phyloP scores from a whole-genome alignment of 1,140 invertebrate species.

The Trachymyrmex septentrionalis region DNA sequence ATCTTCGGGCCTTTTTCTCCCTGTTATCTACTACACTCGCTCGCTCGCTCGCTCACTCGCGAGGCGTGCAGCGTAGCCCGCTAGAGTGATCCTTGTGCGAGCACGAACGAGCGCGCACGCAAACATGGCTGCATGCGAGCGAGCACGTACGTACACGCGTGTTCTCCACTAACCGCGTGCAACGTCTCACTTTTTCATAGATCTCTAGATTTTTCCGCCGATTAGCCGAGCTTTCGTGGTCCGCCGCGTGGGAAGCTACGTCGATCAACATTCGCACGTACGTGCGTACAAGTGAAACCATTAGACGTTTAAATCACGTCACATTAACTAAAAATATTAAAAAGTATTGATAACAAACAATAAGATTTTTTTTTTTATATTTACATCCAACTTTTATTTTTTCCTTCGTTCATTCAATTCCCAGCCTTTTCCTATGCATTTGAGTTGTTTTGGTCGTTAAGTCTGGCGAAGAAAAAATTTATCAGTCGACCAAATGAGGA shows the following conservation, averaged over 20 bases:
- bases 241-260: conserved; percentile 75
- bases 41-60: conserved; percentile 11
- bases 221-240: conserved; percentile 65
- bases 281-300: neutral
- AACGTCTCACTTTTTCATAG: conserved; percentile 66
- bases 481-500: neutral
- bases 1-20: conserved; percentile 74
- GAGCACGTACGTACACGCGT: conserved; percentile 4
- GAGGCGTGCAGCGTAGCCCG: conserved; percentile 36
- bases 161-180: conserved; percentile 20
- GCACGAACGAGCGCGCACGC: conserved; percentile 27
- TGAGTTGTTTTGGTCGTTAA: neutral
- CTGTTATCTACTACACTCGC: conserved; percentile 49
- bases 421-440: neutral
- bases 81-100: conserved; percentile 69
- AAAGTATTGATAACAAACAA: neutral
- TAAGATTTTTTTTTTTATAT: neutral
- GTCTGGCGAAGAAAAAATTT: neutral
- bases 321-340: neutral
- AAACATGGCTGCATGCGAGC: conserved; percentile 27
- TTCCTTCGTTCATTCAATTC: neutral
- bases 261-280: conserved; percentile 58
- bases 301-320: neutral
- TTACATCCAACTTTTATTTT: neutral
- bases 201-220: conserved; percentile 73